Evolutionary conservation across 2,113 vertebrate genomes (phyloP), one percentile per base, ranked within the genome.

Genomic region (Lagenorhynchus albirostris): DNA sequence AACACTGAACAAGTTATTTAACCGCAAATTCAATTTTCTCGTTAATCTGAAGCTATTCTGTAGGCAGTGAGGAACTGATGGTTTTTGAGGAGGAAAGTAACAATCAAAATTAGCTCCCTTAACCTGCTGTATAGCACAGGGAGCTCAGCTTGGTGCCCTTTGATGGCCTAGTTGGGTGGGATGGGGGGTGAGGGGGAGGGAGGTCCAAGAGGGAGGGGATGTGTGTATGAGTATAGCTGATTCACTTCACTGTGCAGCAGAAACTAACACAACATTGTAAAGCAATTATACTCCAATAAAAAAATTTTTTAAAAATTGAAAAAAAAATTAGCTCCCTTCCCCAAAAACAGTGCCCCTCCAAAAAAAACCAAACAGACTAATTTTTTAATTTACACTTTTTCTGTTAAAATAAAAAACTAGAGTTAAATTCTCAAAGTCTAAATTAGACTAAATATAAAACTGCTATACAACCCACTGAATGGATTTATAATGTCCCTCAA

Each of bases 361-460:
- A 58, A 89, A 36, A 91, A 38, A 89, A 50, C 58, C 65, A 91
- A 20, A 41, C 41, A 95, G 25, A 73, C 60, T 47, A 91, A 55
- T 60, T 80, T 88, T 94, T 95, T 93, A 84, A 95, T 93, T 97
- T 96, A 90, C 58, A 93, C 81, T 96, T 94, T 84, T 94, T 73
- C 5, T 94, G 53, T 92, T 96, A 95, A 97, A 96, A 93, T 96
- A 95, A 97, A 96, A 93, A 97, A 89, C 62, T 65, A 95, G 63
- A 74, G 62, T 84, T 92, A 95, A 96, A 95, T 95, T 92, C 47
- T 94, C 85, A 82, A 62, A 92, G 93, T 97, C 97, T 96, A 97
- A 96, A 96, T 91, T 96, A 98, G 92, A 97, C 92, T 80, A 95
- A 97, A 94, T 60, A 81, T 84, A 96, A 95, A 93, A 81, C 85